A percentile compares a stretch with the other conserved stretches of the same genome.
These are phyloP conservation scores for Rhynchonycteris naso DNA, from an alignment of 2,797 vertebrate species.

Conservation along the genomic window DNA sequence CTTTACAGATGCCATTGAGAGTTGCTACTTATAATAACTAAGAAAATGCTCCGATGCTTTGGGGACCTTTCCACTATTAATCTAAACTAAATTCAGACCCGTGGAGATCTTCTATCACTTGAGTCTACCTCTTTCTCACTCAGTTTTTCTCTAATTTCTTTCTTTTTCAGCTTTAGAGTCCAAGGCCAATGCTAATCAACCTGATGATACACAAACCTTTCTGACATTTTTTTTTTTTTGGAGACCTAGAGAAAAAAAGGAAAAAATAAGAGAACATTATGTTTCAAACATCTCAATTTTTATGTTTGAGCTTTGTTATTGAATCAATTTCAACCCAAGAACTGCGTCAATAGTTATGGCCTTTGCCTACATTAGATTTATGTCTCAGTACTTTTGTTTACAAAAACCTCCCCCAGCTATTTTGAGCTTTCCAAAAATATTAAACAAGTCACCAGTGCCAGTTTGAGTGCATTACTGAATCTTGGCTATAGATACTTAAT, in stretches of 20 bases:
- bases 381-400: neutral
- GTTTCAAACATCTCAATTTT: neutral
- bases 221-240: no score
- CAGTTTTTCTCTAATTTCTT: neutral
- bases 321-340: neutral
- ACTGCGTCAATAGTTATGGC: neutral
- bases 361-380: neutral
- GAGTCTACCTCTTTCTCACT: neutral
- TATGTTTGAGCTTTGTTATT: slow-evolving; percentile 1
- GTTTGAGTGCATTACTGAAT: neutral
- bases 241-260: no score
- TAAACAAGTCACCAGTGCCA: neutral
- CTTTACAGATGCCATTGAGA: neutral
- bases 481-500: neutral
- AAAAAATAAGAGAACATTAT: neutral
- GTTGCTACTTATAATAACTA: neutral
- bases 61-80: neutral
- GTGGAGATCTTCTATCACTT: neutral
- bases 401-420: neutral
- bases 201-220: neutral
- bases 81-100: neutral
- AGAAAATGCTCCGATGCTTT: neutral
- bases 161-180: neutral
- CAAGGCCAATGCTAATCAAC: neutral
- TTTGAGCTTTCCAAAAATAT: neutral